phyloP scores from a whole-genome alignment of 2,888 invertebrate species.

The Octodonta nipae region DNA sequence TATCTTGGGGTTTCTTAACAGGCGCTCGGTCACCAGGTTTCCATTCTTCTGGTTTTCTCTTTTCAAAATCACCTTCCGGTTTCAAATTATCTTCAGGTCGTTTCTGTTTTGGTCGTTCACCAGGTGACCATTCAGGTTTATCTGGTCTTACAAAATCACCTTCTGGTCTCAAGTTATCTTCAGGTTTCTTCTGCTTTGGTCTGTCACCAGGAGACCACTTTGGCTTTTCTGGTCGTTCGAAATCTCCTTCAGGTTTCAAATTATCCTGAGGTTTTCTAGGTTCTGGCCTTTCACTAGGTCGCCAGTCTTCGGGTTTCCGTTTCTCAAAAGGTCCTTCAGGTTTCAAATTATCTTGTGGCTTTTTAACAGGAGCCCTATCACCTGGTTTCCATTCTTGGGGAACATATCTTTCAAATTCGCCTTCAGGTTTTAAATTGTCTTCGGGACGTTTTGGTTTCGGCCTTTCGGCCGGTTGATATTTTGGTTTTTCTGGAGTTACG shows the following conservation, averaged over 20 bases:
- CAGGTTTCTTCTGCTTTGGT: conserved; percentile 33
- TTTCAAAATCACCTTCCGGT: conserved; percentile 47
- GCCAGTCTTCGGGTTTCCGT: conserved; percentile 29
- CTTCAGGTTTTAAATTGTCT: conserved; percentile 41
- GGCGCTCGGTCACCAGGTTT: conserved; percentile 23
- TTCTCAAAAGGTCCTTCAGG: conserved; percentile 47
- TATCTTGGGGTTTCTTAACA: conserved; percentile 32
- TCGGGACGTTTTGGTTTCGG: conserved; percentile 32
- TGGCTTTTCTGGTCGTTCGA: conserved; percentile 25
- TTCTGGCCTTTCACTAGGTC: conserved; percentile 26
- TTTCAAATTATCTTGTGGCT: conserved; percentile 48
- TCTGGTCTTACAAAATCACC: conserved; percentile 32
- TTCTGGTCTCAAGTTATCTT: conserved; percentile 30
- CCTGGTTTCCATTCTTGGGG: conserved; percentile 39
- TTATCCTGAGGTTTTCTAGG: conserved; percentile 35
- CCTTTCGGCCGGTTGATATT: conserved; percentile 27
- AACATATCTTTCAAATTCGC: conserved; percentile 39
- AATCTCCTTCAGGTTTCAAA: conserved; percentile 40
- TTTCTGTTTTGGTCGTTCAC: conserved; percentile 17
- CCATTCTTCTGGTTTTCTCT: conserved; percentile 36
- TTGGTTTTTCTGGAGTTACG: conserved; percentile 23
- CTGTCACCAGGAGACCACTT: conserved; percentile 35
- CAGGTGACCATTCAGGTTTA: conserved; percentile 29
- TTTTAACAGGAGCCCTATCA: conserved; percentile 39
- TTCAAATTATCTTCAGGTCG: conserved; percentile 38